Evolutionary conservation across 2,797 vertebrate species (phyloP), one percentile per base, ranked within the genome.

Genomic region (Sylvia borin): DNA sequence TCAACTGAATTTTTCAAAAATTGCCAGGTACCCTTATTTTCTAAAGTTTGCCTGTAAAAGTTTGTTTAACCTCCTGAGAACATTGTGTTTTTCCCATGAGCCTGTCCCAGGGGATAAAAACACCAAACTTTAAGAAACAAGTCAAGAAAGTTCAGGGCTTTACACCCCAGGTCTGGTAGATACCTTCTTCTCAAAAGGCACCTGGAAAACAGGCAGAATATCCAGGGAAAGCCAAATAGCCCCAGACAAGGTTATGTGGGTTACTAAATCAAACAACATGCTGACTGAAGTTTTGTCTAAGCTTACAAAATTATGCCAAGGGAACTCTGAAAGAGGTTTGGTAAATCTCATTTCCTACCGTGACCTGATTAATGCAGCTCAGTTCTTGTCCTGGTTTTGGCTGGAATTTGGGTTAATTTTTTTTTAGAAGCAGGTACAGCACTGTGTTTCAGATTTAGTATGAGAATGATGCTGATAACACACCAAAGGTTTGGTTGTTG

Each of bases 171-270:
- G 2, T 54, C 9, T 55, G 16, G 8, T 42, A 80, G 36, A 61
- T 5, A 36, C 7, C 7, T 71, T 50, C 45, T 74, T 43, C 31
- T 55, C n/a, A 47, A 47, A 55, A 91, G 36, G n/a, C 22, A 80
- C 6, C 26, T 51, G n/a, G 15, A 61, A 84, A 38, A 13, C 31
- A 75, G 47, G n/a, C 25, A 54, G 40, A 32, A 21, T 66, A 80
- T 16, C 15, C 38, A 71, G 19, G 20, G 6, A 36, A 75, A 84
- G n/a, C 26, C 14, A 61, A 34, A n/a, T 7, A 11, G 10, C n/a
- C 42, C 29, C 1, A 2, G 19, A 5, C 7, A 66, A 50, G 2
- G 1, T 55, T 55, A 61, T 5, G 24, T 21, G 13, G 16, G 2
- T 51, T 8, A 6, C 29, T 70, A 84, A 88, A 57, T 51, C n/a